Conservation (phyloP, 2,888 invertebrate genomes). For the Machimus atricapillus region DNA sequence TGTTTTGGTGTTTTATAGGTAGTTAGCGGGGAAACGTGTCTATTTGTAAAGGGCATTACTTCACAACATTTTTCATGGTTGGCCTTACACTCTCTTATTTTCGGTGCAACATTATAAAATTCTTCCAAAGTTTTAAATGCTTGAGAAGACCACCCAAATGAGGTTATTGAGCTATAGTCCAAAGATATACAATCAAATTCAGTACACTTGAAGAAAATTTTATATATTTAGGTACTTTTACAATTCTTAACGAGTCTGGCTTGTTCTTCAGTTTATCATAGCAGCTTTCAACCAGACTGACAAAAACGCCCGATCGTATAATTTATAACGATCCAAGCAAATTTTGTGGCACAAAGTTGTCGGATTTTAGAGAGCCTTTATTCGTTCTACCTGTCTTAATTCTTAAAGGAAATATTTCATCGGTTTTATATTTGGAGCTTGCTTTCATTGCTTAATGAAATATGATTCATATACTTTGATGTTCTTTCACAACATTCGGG, state of each 20-base stretch:
- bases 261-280: background rate
- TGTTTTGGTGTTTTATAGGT: slow-evolving; percentile 20
- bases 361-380: background rate
- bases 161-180: background rate
- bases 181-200: background rate
- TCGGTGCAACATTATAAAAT: slow-evolving; percentile 1
- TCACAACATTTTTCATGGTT: background rate
- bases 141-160: slow-evolving; percentile 2
- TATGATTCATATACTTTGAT: background rate
- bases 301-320: background rate
- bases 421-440: background rate
- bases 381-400: background rate
- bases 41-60: slow-evolving; percentile 6
- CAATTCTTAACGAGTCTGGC: background rate
- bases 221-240: background rate
- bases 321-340: background rate
- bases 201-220: background rate
- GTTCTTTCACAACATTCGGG: background rate
- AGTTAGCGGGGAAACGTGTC: slow-evolving; percentile 36
- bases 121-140: background rate
- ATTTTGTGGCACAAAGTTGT: background rate
- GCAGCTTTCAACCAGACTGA: background rate
- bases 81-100: background rate
- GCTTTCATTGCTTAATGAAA: background rate
- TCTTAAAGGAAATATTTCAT: background rate